Evolutionary conservation across 2,888 invertebrate species (phyloP).

Genomic region (Limnephilus auricula): DNA sequence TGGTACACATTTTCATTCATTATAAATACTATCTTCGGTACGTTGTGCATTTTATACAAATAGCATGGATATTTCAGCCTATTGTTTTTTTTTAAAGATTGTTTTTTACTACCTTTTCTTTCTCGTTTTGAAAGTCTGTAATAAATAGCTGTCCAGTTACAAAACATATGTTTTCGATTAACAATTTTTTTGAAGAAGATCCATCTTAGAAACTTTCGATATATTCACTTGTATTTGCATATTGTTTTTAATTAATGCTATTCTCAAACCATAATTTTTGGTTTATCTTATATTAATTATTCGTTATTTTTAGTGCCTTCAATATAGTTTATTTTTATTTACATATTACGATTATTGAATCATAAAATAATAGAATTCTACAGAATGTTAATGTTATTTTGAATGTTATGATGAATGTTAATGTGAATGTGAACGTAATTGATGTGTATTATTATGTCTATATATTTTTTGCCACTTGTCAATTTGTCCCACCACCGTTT

Average conservation of each 20-base stretch:
- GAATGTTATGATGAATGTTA: no score
- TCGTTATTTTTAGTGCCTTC: no score
- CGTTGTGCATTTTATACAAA: not conserved
- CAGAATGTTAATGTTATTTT: no score
- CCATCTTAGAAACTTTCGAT: not conserved
- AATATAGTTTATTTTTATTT: not conserved
- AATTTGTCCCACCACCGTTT: not conserved
- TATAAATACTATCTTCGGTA: not conserved
- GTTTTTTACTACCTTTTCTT: not conserved
- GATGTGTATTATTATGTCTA: not conserved
- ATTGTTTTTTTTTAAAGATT: not conserved
- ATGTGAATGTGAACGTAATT: no score
- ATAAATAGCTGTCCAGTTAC: no score
- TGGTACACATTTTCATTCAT: not conserved
- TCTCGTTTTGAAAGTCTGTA: not conserved
- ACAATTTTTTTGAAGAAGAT: not conserved
- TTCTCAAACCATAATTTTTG: not conserved
- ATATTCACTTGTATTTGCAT: not conserved
- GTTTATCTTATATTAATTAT: not conserved
- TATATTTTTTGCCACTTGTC: not conserved
- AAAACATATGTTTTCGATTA: not conserved
- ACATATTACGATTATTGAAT: not conserved
- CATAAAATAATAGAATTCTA: not conserved
- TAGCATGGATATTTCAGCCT: not conserved
- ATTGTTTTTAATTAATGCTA: not conserved